Evolutionary conservation across 2,888 invertebrate species (phyloP).

Genomic region (Graphium colonna): DNA sequence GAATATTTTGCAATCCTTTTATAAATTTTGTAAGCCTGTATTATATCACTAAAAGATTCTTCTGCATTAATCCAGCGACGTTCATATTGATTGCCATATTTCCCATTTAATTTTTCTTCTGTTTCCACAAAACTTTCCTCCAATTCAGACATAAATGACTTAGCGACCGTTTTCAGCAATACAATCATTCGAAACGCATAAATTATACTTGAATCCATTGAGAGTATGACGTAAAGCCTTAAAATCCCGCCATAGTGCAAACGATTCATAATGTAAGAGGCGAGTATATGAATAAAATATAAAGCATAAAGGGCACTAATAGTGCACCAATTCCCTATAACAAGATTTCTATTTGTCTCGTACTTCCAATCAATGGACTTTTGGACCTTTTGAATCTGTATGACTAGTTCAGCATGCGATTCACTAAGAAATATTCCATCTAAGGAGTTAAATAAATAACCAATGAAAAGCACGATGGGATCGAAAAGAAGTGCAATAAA

Average conservation of each 20-base stretch:
- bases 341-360: not conserved
- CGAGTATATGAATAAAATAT: not conserved
- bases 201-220: not conserved
- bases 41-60: too few species aligned
- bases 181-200: not conserved
- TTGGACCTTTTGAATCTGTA: not conserved
- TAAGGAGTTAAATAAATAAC: not conserved
- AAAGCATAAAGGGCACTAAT: not conserved
- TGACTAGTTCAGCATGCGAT: not conserved
- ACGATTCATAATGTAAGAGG: not conserved
- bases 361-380: not conserved
- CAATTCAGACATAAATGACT: too few species aligned
- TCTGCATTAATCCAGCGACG: too few species aligned
- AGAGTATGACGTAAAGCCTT: not conserved
- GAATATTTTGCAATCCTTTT: too few species aligned
- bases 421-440: not conserved
- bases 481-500: not conserved
- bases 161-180: too few species aligned
- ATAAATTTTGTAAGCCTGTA: too few species aligned
- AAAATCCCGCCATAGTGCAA: not conserved
- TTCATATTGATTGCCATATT: too few species aligned
- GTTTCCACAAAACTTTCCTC: too few species aligned
- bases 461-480: not conserved
- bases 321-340: not conserved
- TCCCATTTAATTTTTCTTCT: too few species aligned